These are phyloP conservation scores for Lasioglossum villosulum DNA, from an alignment of 2,888 invertebrate genomes.

Conservation along the genomic window DNA sequence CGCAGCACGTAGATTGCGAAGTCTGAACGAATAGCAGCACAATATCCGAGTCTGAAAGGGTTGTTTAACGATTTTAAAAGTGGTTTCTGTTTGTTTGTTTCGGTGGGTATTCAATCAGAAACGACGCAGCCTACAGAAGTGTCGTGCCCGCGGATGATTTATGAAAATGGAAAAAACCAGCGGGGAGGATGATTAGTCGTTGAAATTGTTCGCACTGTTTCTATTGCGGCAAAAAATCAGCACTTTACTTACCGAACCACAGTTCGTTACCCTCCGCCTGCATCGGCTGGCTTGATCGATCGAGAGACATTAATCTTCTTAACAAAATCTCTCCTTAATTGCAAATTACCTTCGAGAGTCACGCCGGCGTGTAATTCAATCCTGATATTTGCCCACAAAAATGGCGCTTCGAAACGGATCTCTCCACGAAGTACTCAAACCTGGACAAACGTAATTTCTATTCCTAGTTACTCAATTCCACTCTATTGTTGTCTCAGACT, in stretches of 20 bases:
- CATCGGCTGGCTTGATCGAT: conserved; percentile 46
- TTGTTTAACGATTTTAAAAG: background rate
- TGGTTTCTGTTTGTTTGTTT: background rate
- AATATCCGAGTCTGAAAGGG: background rate
- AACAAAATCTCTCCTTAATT: conserved; percentile 59
- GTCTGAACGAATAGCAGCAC: background rate
- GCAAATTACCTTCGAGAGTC: conserved; percentile 51
- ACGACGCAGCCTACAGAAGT: background rate
- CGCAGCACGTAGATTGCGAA: background rate
- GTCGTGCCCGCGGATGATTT: conserved; percentile 15
- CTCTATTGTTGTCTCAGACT: background rate
- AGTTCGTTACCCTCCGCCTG: conserved; percentile 45
- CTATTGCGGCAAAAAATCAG: conserved; percentile 12
- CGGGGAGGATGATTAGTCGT: conserved; percentile 11
- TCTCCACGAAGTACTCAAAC: background rate
- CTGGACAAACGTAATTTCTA: too few relatives aligned
- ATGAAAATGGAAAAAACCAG: conserved; percentile 12
- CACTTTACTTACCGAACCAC: conserved; percentile 9
- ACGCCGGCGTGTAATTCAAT: conserved; percentile 50
- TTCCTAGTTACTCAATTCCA: background rate
- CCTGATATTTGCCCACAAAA: conserved; percentile 30
- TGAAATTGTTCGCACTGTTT: conserved; percentile 15
- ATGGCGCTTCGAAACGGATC: background rate
- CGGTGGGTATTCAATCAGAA: background rate
- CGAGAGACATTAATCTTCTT: conserved; percentile 56